phyloP scores from a whole-genome alignment of 2,797 vertebrate species.

The Platyrinchus mystaceus region DNA sequence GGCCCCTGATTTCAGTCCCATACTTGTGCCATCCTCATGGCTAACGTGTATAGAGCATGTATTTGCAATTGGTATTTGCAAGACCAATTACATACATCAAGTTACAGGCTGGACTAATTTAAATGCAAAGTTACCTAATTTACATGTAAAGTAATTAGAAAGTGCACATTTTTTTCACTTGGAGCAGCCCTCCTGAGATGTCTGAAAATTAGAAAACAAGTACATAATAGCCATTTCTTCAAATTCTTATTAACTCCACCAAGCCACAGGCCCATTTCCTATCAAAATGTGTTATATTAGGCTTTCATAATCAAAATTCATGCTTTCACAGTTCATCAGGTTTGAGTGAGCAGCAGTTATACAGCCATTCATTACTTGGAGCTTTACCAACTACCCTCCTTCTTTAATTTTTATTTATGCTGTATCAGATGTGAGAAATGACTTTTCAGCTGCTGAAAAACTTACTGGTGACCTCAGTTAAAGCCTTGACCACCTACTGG shows the following conservation, averaged over 20 bases:
- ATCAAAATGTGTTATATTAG: not conserved
- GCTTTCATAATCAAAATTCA: not conserved
- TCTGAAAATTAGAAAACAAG: not conserved
- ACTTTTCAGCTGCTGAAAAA: not conserved
- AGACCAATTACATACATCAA: not conserved
- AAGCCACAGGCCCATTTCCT: not conserved
- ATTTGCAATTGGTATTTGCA: not conserved
- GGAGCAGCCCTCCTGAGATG: not conserved
- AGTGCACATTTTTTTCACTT: not conserved
- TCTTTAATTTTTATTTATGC: not conserved
- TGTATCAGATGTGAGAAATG: not conserved
- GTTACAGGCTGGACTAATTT: not conserved
- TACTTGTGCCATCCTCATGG: not conserved
- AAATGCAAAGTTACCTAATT: conserved; percentile 29
- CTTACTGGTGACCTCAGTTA: not conserved
- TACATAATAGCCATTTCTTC: not conserved
- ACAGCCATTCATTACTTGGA: not conserved
- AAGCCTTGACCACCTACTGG: not conserved
- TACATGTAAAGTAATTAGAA: not conserved
- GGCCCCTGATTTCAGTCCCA: not conserved
- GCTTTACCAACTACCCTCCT: not conserved
- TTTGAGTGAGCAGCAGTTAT: not conserved
- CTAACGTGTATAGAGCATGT: not conserved
- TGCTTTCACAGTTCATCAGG: not conserved
- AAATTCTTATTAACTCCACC: not conserved